Base-by-base conservation (phyloP, 1,140 invertebrate species). In the Globodera rostochiensis region DNA sequence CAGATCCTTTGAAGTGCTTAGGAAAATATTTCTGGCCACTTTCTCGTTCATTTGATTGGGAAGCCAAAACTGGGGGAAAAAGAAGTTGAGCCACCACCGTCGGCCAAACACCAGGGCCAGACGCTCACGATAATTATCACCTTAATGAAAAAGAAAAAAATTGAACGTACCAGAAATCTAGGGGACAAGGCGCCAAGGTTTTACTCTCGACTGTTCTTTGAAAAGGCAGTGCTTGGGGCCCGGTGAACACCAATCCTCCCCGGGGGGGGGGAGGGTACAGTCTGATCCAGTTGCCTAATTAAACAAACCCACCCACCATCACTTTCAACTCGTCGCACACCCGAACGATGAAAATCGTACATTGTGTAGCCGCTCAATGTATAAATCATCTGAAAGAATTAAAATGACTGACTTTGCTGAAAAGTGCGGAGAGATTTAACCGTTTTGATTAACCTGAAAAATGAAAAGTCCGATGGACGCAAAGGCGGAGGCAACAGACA, bases 331-430 rank as follows among this genome's bases (percentile, higher is more conserved):
- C 57, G 49, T 80, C 80, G 77, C 36, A 66, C n/a, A 79, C 57
- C 45, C 82, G 57, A 9, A 75, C 67, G 46, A 74, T 86, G 85
- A 64, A 87, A 86, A 53, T 86, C 85, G 45, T 87, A 77, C 81
- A 87, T 84, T 66, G 85, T 86, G 53, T 84, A 87, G 25, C 86
- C 85, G 15, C 85, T 79, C 45, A 85, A 53, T 15, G 84, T 86
- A 66, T 87, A 86, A 75, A 85, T 80, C 57, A 86, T 86, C 85
- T 86, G 60, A 81, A 36, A 36, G 36, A 36, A 36, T 36, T 2
- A 3, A 36, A 66, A 82, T 25, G 45, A 64, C 7, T 11, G 6
- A 3, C 0, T 53, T 13, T 7, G 50, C 50, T 11, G 15, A 15
- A 60, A 15, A 5, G 5, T 60, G 19, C 9, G 8, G 13, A n/a